Evolutionary conservation across 1,140 invertebrate genomes (phyloP), one percentile per base, ranked within the genome.

Genomic region (Glossosoma conforme): DNA sequence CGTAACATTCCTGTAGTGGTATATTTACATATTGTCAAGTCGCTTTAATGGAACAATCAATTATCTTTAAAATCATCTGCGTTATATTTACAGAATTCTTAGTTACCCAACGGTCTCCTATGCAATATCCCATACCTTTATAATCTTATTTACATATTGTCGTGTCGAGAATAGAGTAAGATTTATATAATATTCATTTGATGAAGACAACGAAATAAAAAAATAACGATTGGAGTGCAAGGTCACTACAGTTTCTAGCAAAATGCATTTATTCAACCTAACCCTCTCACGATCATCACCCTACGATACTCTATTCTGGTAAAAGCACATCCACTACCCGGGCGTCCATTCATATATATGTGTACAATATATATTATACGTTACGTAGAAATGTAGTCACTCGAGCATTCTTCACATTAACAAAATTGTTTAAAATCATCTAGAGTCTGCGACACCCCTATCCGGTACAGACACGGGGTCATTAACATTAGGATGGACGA

Each of bases 91-190:
- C 54, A 56, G 33, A 49, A 50, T 40, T 48, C 25, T 42, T 48
- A 20, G 38, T 18, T 46, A 36, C 24, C 36, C 28, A 47, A 17
- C 17, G 13, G 22, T 22, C 46, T 40, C 22, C 41, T 40, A 40
- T 20, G 38, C 30, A 49, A 32, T 42, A 32, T 52, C 44, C 37
- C 44, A 52, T 56, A 56, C 52, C 36, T 56, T 52, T 53, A 72
- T 69, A 66, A 69, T 73, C 68, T 74, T 73, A 74, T 74, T 65
- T 74, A 74, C 72, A 74, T 74, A 74, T 74, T 74, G 72, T 74
- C 72, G 68, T 65, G 49, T 73, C 64, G 63, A 72, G 69, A 68
- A 70, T 70, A 70, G 62, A 70, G 57, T 70, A 67, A 69, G 65
- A 68, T 66, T 64, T 67, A 69, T 58, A 44, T 37, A 61, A 60